Percentiles rank a stretch among this genome's conserved stretches.
Evolutionary conservation across 2,113 vertebrate genomes (phyloP).

Genomic region (Rhea americana): DNA sequence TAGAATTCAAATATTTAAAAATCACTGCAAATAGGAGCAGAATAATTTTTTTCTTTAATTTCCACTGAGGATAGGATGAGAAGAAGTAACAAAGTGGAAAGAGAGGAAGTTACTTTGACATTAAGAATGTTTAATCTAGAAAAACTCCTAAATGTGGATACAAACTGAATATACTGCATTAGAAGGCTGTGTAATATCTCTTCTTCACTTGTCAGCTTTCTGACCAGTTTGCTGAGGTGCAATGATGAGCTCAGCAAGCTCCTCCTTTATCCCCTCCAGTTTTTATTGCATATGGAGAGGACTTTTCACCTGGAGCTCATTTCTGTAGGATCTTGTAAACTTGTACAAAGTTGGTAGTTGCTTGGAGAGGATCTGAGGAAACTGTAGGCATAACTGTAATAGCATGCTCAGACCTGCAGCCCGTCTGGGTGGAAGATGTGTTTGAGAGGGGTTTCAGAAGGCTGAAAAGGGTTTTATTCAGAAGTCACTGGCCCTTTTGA

Average conservation of each 20-base stretch:
- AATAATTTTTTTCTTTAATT: not conserved
- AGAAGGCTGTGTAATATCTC: not conserved
- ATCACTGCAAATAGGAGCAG: not conserved
- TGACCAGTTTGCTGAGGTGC: not conserved
- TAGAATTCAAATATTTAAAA: not conserved
- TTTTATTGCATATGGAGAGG: not conserved
- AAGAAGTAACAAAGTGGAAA: not conserved
- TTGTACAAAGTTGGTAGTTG: not conserved
- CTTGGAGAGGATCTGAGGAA: not conserved
- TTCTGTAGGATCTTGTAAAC: not conserved
- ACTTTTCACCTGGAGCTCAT: not conserved
- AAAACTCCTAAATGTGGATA: not conserved
- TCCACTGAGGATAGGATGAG: not conserved
- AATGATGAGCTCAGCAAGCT: not conserved
- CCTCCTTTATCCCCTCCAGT: not conserved
- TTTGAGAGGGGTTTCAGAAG: not conserved
- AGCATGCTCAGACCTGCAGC: not conserved
- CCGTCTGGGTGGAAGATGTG: not conserved
- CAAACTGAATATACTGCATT: not conserved
- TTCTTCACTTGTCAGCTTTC: slow-evolving; percentile 4
- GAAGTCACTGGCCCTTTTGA: not conserved
- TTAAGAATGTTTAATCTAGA: not conserved
- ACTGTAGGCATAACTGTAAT: not conserved
- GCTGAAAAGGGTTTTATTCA: not conserved
- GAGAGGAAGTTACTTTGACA: not conserved